Base-by-base conservation (phyloP, 2,113 vertebrate genomes). In the Microcebus griseorufus region DNA sequence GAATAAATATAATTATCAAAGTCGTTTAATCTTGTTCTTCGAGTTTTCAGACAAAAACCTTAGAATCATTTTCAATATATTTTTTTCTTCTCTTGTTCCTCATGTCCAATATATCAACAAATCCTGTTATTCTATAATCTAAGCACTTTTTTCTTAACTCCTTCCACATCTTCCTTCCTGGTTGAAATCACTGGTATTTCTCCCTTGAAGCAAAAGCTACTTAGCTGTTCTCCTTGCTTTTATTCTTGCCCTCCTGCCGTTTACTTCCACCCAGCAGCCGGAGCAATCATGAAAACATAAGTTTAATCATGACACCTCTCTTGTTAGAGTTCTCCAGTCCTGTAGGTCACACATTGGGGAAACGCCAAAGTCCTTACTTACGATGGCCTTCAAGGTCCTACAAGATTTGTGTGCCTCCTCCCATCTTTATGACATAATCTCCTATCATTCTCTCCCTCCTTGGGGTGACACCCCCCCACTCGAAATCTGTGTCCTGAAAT, bases 1-100 rank as follows among this genome's bases (percentile, higher is more conserved):
- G 79, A 95, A 51, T 22, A 90, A 78, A 84, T 93, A 2, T 53
- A 95, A 90, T 90, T 18, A 90, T 45, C 37, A 70, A 90, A 86
- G 45, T 69, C 32, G 72, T 58, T 88, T 93, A 78, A 60, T 88
- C 6, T 76, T 96, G 34, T 58, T 75, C 7, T 93, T 65, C 60
- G 17, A 62, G 9, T 90, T 60, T 9, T 72, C 16, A 67, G 39
- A 16, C 37, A 48, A 92, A 86, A 69, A 70, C 8, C 37, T 70
- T 45, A 78, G 20, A 88, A 93, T 92, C 14, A 62, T 27, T 86
- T 76, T 78, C 70, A 9, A 42, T 48, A n/a, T 34, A 55, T 37
- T 39, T 84, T 67, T 85, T 87, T 45, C n/a, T 78, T 75, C n/a
- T 53, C 9, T 92, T 18, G 45, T 58, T 92, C 9, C 65, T 37